Conservation (phyloP, 2,888 invertebrate genomes). For the Drosophila neotestacea region DNA sequence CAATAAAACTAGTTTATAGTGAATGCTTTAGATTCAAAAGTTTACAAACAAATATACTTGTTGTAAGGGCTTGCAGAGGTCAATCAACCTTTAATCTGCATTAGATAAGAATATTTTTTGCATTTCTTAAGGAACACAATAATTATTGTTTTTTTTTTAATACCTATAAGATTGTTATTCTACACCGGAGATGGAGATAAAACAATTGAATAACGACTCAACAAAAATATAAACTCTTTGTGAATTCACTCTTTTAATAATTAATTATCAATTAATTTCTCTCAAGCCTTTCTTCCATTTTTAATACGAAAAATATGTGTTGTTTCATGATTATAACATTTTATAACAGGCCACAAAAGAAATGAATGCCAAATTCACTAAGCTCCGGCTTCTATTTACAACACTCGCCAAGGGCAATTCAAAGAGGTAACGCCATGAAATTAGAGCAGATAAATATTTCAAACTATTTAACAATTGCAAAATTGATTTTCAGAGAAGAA, state of each 20-base stretch:
- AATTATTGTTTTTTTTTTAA: background rate
- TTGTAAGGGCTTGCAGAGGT: slow-evolving; percentile 49
- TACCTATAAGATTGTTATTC: background rate
- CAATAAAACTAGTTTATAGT: slow-evolving; percentile 37
- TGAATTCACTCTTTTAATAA: slow-evolving; percentile 5
- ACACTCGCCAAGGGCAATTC: slow-evolving; percentile 36
- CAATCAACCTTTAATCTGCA: slow-evolving; percentile 55
- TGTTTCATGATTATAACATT: slow-evolving; percentile 37
- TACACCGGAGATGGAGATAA: too few species aligned
- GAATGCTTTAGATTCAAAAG: background rate
- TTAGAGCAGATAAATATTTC: slow-evolving; percentile 72
- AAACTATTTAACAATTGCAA: slow-evolving; percentile 58
- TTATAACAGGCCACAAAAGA: slow-evolving; percentile 43
- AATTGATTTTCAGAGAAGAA: slow-evolving; percentile 52
- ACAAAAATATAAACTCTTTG: background rate
- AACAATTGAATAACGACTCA: background rate
- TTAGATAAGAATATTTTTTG: slow-evolving; percentile 7
- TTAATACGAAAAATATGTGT: slow-evolving; percentile 40
- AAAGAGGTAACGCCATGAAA: slow-evolving; percentile 47
- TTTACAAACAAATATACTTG: slow-evolving; percentile 5
- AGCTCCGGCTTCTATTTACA: slow-evolving; percentile 44
- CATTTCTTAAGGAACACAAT: background rate
- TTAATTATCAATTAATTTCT: slow-evolving; percentile 15
- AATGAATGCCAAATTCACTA: slow-evolving; percentile 49
- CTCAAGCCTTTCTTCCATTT: slow-evolving; percentile 19